Evolutionary conservation across 2,888 invertebrate species (phyloP).

Genomic region (Machimus rusticus): DNA sequence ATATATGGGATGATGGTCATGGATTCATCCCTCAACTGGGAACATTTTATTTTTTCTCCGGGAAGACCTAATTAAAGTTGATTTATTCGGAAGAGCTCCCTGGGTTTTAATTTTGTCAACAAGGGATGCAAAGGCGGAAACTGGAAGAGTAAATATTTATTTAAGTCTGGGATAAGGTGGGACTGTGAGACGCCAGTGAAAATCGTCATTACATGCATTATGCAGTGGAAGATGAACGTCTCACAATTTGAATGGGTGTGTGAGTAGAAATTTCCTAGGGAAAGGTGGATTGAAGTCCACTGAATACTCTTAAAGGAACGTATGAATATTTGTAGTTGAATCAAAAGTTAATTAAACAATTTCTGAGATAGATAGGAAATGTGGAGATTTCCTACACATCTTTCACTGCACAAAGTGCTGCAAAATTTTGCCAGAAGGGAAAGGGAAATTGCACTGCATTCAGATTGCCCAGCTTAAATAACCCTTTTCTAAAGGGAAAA

Average conservation of each 20-base stretch:
- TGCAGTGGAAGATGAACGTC: background rate
- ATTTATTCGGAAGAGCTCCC: background rate
- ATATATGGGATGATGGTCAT: background rate
- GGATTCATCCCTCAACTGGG: background rate
- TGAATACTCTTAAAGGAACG: background rate
- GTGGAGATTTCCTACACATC: background rate
- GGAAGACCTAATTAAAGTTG: background rate
- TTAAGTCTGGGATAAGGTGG: background rate
- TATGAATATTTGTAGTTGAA: background rate
- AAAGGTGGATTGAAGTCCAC: background rate
- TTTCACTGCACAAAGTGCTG: background rate
- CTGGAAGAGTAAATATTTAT: background rate
- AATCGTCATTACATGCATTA: background rate
- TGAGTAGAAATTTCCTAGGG: background rate
- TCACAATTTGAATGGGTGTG: background rate
- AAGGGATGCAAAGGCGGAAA: background rate
- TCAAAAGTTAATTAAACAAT: background rate
- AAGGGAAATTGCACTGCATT: background rate
- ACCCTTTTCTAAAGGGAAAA: background rate
- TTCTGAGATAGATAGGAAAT: background rate
- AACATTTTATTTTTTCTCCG: background rate
- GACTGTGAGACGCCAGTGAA: background rate
- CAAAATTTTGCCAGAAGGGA: background rate
- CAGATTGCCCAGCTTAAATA: background rate
- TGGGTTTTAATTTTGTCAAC: background rate